A percentile compares a stretch with the other conserved stretches of the same genome.
Evolutionary conservation across 2,797 vertebrate genomes (phyloP).

Genomic region (Chrysolophus pictus): DNA sequence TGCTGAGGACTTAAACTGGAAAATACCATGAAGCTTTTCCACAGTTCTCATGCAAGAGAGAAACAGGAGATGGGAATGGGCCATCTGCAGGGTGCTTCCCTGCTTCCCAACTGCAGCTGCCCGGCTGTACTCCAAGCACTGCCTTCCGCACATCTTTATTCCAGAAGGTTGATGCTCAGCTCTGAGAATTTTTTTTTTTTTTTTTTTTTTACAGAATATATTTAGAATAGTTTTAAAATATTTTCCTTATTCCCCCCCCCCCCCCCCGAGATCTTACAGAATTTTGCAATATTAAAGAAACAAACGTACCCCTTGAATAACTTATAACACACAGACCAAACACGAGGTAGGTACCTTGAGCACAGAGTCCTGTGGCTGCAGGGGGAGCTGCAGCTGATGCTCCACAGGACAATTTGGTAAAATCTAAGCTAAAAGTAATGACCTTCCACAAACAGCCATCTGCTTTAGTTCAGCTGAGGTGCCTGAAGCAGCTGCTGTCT

Average conservation of each 20-base stretch:
- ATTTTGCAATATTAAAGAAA: neutral
- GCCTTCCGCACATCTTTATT: neutral
- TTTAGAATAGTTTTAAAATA: neutral
- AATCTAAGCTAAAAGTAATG: neutral
- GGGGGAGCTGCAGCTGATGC: neutral
- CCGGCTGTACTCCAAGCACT: neutral
- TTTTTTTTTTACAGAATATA: too few relatives aligned
- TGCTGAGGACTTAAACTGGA: neutral
- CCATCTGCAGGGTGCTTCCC: neutral
- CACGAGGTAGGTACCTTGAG: neutral
- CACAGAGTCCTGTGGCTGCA: neutral
- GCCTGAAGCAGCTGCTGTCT: neutral
- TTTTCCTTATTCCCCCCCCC: neutral
- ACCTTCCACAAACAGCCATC: neutral
- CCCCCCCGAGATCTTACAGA: neutral
- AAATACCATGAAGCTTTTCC: neutral
- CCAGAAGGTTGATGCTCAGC: neutral
- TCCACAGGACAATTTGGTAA: neutral
- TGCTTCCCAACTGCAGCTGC: neutral
- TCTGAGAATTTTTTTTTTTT: neutral
- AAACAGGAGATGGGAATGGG: neutral
- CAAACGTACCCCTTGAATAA: neutral
- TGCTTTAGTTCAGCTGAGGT: neutral
- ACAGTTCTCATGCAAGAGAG: accelerated
- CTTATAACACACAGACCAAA: neutral